Conservation (phyloP, 2,113 vertebrate species). For the Oryzias celebensis region DNA sequence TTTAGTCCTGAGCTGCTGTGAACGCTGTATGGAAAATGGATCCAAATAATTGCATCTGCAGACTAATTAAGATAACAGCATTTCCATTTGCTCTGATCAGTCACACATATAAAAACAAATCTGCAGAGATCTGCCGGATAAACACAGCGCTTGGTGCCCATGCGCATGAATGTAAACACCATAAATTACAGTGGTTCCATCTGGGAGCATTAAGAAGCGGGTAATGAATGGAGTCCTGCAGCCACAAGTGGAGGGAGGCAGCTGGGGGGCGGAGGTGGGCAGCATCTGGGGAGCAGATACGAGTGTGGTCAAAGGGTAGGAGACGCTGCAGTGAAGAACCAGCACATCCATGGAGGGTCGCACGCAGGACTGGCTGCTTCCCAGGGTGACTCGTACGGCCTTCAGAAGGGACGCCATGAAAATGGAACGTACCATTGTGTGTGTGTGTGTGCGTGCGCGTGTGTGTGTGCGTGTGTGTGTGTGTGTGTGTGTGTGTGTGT, state of each 20-base stretch:
- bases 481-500: too few species aligned
- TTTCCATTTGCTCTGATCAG: constrained; percentile 51
- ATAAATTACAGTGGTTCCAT: constrained; percentile 72
- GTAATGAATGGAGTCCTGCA: constrained; percentile 77
- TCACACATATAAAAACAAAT: constrained; percentile 51
- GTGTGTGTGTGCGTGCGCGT: too few species aligned
- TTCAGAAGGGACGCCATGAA: too few species aligned
- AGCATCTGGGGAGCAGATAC: constrained; percentile 70
- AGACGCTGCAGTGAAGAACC: constrained; percentile 48
- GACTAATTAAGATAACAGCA: constrained; percentile 51
- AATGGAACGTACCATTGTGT: too few species aligned
- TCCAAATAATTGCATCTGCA: constrained; percentile 42
- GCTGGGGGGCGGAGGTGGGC: constrained; percentile 44
- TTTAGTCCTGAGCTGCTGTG: constrained; percentile 39
- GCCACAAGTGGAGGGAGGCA: constrained; percentile 67
- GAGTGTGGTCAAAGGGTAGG: constrained; percentile 67
- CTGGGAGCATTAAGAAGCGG: constrained; percentile 77
- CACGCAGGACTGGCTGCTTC: too few species aligned
- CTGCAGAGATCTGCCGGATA: constrained; percentile 52
- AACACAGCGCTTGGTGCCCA: constrained; percentile 34
- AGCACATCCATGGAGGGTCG: too few species aligned
- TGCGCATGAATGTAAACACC: constrained; percentile 50
- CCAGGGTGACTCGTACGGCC: too few species aligned
- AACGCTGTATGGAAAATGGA: constrained; percentile 44
- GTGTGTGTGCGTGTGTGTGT: too few species aligned